Evolutionary conservation across 2,113 vertebrate species (phyloP).

Genomic region (Triplophysa rosa): DNA sequence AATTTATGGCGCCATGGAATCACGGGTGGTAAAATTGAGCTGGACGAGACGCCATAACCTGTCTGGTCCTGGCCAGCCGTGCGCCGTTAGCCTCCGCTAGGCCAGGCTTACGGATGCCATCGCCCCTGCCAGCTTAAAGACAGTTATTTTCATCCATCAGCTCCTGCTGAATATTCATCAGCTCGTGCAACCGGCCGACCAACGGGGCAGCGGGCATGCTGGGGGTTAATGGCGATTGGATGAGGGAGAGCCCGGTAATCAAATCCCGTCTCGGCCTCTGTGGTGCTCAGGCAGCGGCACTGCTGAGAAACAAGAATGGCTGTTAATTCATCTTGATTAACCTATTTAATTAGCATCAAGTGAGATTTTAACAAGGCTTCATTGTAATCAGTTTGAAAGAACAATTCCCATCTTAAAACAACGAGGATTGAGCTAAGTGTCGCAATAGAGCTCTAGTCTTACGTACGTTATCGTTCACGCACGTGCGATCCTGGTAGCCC

Average conservation of each 20-base stretch:
- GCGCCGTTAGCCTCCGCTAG: slow-evolving; percentile 31
- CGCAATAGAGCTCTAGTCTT: slow-evolving; percentile 33
- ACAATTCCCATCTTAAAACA: slow-evolving; percentile 48
- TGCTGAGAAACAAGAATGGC: slow-evolving; percentile 42
- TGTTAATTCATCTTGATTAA: slow-evolving; percentile 60
- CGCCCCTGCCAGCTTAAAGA: slow-evolving; percentile 32
- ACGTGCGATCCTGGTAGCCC: slow-evolving; percentile 14
- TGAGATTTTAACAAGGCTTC: slow-evolving; percentile 51
- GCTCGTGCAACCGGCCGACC: slow-evolving; percentile 31
- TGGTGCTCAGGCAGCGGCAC: slow-evolving; percentile 21
- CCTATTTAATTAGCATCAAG: slow-evolving; percentile 59
- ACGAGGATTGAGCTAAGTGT: slow-evolving; percentile 30
- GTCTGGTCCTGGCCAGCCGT: slow-evolving; percentile 32
- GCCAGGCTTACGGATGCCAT: slow-evolving; percentile 39
- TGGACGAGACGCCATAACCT: slow-evolving; percentile 46
- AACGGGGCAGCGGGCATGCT: slow-evolving; percentile 49
- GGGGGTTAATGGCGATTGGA: slow-evolving; percentile 57
- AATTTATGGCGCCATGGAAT: slow-evolving; percentile 10
- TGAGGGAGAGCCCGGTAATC: slow-evolving; percentile 52
- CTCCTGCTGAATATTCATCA: slow-evolving; percentile 60
- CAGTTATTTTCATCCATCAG: slow-evolving; percentile 50
- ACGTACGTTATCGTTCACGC: neutral
- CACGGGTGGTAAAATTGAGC: slow-evolving; percentile 13
- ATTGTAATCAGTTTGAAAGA: slow-evolving; percentile 56
- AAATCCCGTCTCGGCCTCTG: slow-evolving; percentile 49